phyloP scores from a whole-genome alignment of 2,113 vertebrate genomes.

The Hippocampus barbouri region DNA sequence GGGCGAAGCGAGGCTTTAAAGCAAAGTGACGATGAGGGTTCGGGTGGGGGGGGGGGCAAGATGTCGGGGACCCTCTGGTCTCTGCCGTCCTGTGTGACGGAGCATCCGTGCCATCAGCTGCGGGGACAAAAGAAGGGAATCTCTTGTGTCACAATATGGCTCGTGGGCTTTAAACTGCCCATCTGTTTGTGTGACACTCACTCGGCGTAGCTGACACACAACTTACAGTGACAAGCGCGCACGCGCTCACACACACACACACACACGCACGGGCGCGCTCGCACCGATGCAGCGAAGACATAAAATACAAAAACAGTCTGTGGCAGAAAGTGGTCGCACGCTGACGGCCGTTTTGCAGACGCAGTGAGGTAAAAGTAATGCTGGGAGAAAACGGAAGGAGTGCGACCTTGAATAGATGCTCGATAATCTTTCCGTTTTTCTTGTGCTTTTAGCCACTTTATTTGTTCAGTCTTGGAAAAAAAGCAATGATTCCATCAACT shows the following conservation, averaged over 20 bases:
- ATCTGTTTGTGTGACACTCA: slow-evolving; percentile 74
- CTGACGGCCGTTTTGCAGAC: slow-evolving; percentile 66
- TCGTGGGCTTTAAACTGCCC: slow-evolving; percentile 76
- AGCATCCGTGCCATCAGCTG: slow-evolving; percentile 49
- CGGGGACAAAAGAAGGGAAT: slow-evolving; percentile 65
- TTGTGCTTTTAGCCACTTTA: slow-evolving; percentile 31
- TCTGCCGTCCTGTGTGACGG: slow-evolving; percentile 24
- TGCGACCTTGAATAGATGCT: slow-evolving; percentile 36
- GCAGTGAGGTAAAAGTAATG: slow-evolving; percentile 46
- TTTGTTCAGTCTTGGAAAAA: not conserved
- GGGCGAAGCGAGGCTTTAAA: slow-evolving; percentile 9
- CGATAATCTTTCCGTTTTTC: slow-evolving; percentile 15
- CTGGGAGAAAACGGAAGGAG: slow-evolving; percentile 39
- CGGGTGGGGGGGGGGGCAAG: not conserved
- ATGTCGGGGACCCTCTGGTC: slow-evolving; percentile 30
- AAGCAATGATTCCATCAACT: not conserved
- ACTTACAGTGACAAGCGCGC: slow-evolving; percentile 32
- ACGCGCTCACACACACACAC: not conserved
- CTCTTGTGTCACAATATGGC: slow-evolving; percentile 74
- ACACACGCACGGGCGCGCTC: not conserved
- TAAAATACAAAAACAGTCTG: slow-evolving; percentile 35
- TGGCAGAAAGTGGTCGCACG: slow-evolving; percentile 57
- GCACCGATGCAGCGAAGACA: slow-evolving; percentile 3
- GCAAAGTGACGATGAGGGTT: not conserved
- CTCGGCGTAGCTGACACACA: slow-evolving; percentile 38